Percentiles rank a stretch among this genome's conserved stretches.
phyloP scores from a whole-genome alignment of 2,113 vertebrate species.

The Neoarius graeffei region DNA sequence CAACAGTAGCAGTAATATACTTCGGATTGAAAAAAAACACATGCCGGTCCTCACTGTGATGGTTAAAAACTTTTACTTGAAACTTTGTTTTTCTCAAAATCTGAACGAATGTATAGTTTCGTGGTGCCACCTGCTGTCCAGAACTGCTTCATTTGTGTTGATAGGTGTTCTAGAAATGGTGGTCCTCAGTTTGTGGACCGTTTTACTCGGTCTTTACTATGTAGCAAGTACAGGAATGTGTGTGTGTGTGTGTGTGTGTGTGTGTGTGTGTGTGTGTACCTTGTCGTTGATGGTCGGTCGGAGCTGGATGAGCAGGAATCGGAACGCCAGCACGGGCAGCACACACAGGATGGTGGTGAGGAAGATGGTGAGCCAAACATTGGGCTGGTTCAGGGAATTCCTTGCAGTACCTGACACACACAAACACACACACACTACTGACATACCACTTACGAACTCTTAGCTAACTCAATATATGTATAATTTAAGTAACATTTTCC shows the following conservation, averaged over 20 bases:
- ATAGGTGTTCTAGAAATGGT: too few relatives aligned
- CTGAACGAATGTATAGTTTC: too few relatives aligned
- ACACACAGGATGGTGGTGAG: constrained; percentile 82
- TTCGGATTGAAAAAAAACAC: too few relatives aligned
- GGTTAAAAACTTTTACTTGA: too few relatives aligned
- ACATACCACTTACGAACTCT: neutral
- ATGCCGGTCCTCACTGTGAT: too few relatives aligned
- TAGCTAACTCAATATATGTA: neutral
- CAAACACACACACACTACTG: neutral
- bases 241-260: neutral
- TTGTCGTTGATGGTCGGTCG: constrained; percentile 80
- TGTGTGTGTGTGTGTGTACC: constrained; percentile 63
- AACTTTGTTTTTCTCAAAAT: too few relatives aligned
- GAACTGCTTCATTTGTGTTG: too few relatives aligned
- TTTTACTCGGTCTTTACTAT: too few relatives aligned
- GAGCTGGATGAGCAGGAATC: constrained; percentile 79
- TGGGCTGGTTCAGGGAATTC: constrained; percentile 85
- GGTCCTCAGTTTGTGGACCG: too few relatives aligned
- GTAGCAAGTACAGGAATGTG: too few relatives aligned
- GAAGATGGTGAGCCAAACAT: constrained; percentile 83
- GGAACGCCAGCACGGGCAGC: constrained; percentile 79
- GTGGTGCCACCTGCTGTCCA: too few relatives aligned
- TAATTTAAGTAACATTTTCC: neutral
- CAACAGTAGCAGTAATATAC: too few relatives aligned
- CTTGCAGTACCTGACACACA: constrained; percentile 80